phyloP scores from a whole-genome alignment of 2,888 invertebrate species.

The Aquatica leii region DNA sequence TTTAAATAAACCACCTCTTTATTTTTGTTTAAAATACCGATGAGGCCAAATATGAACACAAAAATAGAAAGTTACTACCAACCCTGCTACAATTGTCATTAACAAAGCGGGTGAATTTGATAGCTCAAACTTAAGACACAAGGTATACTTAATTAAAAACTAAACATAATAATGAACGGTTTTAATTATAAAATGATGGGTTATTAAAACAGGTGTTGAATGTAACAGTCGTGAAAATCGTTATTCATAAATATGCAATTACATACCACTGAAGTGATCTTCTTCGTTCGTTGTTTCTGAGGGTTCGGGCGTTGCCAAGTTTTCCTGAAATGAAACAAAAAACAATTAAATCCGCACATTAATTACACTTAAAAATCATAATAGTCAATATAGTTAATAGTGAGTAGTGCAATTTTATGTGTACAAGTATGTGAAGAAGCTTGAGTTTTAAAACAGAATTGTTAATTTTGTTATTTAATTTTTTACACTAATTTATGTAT shows the following conservation, averaged over 20 bases:
- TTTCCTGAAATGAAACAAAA: slow-evolving; percentile 73
- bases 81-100: slow-evolving; percentile 47
- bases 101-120: slow-evolving; percentile 44
- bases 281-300: slow-evolving; percentile 72
- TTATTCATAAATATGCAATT: slow-evolving; percentile 30
- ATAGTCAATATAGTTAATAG: too few species aligned
- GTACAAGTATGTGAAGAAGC: too few species aligned
- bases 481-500: too few species aligned
- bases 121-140: slow-evolving; percentile 40
- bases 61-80: slow-evolving; percentile 47
- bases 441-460: too few species aligned
- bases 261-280: slow-evolving; percentile 75
- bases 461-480: too few species aligned
- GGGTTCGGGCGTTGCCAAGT: slow-evolving; percentile 72
- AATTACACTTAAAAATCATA: background rate
- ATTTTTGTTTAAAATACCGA: too few species aligned
- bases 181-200: slow-evolving; percentile 23
- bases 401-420: too few species aligned
- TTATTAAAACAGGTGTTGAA: slow-evolving; percentile 36
- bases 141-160: slow-evolving; percentile 37
- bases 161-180: slow-evolving; percentile 24
- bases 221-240: slow-evolving; percentile 34
- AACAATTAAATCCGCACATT: too few species aligned
- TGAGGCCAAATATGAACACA: too few species aligned
- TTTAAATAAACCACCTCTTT: too few species aligned